Evolutionary conservation across 2,888 invertebrate species (phyloP).

Genomic region (Belgica antarctica): DNA sequence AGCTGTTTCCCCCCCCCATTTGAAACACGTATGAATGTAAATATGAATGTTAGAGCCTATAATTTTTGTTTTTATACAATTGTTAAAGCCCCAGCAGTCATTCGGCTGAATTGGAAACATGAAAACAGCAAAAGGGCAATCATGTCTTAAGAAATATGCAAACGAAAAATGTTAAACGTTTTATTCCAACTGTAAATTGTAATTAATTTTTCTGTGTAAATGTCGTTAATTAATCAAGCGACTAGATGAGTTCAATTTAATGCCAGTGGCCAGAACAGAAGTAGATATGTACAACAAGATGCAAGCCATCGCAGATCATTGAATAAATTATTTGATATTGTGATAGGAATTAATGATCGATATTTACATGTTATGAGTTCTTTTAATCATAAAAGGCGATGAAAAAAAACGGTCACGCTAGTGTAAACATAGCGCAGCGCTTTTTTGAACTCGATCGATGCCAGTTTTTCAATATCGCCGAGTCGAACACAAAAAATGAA

Average conservation of each 20-base stretch:
- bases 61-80: conserved; percentile 41
- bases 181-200: not conserved
- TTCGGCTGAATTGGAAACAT: not conserved
- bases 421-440: not conserved
- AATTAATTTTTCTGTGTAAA: not conserved
- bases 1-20: not conserved
- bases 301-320: not conserved
- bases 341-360: conserved; percentile 13
- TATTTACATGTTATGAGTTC: conserved; percentile 19
- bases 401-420: conserved; percentile 5
- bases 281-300: not conserved
- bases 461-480: conserved; percentile 35
- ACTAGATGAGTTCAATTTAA: conserved; percentile 5
- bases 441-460: not conserved
- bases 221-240: not conserved
- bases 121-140: conserved; percentile 23
- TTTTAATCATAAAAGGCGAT: not conserved
- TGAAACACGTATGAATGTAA: conserved; percentile 24
- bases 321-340: not conserved
- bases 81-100: conserved; percentile 27
- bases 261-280: no score
- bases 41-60: conserved; percentile 33
- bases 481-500: conserved; percentile 24
- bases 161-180: not conserved
- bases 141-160: conserved; percentile 27